Base-by-base conservation (phyloP, 2,888 invertebrate species). In the Brenthis hecate region DNA sequence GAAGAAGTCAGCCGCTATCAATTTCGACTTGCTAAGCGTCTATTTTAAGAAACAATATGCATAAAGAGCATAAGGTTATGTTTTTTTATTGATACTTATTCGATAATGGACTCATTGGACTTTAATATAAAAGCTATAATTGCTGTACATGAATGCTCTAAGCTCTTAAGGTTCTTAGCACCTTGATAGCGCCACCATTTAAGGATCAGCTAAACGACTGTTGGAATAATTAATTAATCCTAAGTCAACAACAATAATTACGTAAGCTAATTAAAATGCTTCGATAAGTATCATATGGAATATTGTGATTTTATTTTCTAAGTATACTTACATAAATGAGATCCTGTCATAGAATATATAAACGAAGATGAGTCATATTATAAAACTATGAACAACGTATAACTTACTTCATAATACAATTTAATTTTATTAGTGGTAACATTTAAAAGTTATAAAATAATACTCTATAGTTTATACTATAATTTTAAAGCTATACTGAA, bases 141-240 rank as follows among this genome's bases (percentile, higher is more conserved):
- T 13, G 14, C 51, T 36, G 6, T 14, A 6, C 50, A 19, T 13
- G 3, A 16, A 36, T 36, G 13, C 16, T 62, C 19, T 13, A 56
- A 55, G 48, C 16, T 43, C 16, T 28, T 72, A 66, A 63, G 76
- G 72, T 69, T 72, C 73, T 78, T 76, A 81, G 81, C 83, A 81
- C 84, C 80, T 81, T 80, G 78, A 80, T 82, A 82, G 82, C 81
- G 80, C 77, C 69, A 60, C 86, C 84, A 72, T 87, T 82, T 82
- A 86, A 74, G 85, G 86, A 74, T 78, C 57, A 73, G 74, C 73
- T 78, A 76, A 78, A 79, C 80, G 75, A 78, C 83, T 72, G 74
- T 76, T 81, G 75, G 86, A 85, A 88, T 87, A 84, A 81, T 81
- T 85, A 85, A 85, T 86, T 77, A 79, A 77, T 77, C 75, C 75